Evolutionary conservation across 35 echinoderm and acorn worm genomes (phyloP), one percentile per base, ranked within the genome.

Genomic region (Diadema setosum): DNA sequence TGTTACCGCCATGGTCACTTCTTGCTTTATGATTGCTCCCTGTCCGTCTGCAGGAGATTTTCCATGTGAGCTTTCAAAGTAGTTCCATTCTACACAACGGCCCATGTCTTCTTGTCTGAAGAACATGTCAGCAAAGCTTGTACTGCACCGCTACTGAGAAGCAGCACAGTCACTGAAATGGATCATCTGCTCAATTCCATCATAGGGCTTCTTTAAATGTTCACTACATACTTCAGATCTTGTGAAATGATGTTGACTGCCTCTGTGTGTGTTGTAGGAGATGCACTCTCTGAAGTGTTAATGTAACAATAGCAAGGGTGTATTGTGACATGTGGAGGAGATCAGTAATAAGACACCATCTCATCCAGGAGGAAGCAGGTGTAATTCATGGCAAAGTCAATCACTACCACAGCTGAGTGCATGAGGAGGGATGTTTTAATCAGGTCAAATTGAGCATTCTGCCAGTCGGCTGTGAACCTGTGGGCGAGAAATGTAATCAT

Each of bases 161-260:
- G n/a, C n/a, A n/a, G n/a, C n/a, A n/a, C n/a, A 33, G 36, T 76
- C 70, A 36, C 70, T 76, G 70, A 76, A 76, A 8, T 76, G 70
- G 36, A 76, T 5, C 32, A 76, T 76, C 7, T 76, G 39, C 4
- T 3, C 14, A 23, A 82, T 56, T 4, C 18, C 81, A 24, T 16
- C 11, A 82, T 49, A 56, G 41, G 15, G 18, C 16, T 81, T 23
- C 29, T 82, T 50, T 9, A 50, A 50, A 14, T 82, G 46, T 8
- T 45, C 46, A 40, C 81, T 48, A 40, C 81, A 82, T 82, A 45
- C 2, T 25, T 17, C 37, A 49, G 29, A 25, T 82, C 81, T 48
- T 4, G 9, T 16, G 81, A 82, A 26, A 81, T 81, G 5, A 45
- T 82, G 18, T 37, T 56, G 4, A 82, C 52, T 45, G 41, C 46